A percentile compares a stretch with the other conserved stretches of the same genome.
phyloP scores from a whole-genome alignment of 2,888 invertebrate species.

The Melieria crassipennis region DNA sequence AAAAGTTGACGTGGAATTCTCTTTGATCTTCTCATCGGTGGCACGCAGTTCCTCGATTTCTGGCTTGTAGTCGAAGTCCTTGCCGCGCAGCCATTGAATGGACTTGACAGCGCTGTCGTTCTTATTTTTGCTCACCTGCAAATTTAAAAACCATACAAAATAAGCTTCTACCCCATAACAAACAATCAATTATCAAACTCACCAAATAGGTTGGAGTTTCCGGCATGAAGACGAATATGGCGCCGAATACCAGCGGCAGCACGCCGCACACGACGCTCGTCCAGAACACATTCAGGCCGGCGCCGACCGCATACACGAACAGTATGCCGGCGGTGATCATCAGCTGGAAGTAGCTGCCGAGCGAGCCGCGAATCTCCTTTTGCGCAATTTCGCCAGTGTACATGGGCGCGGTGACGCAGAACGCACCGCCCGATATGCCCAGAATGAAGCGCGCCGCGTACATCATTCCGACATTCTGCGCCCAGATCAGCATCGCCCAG shows the following conservation, averaged over 20 bases:
- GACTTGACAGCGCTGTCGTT: slow-evolving; percentile 75
- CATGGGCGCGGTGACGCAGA: slow-evolving; percentile 84
- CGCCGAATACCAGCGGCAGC: slow-evolving; percentile 74
- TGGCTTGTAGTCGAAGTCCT: slow-evolving; percentile 72
- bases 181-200: slow-evolving; percentile 38
- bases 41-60: slow-evolving; percentile 74
- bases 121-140: slow-evolving; percentile 68
- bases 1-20: slow-evolving; percentile 69
- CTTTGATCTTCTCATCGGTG: slow-evolving; percentile 67
- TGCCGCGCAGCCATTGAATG: slow-evolving; percentile 79
- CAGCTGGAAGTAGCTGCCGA: slow-evolving; percentile 89
- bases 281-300: slow-evolving; percentile 55
- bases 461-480: slow-evolving; percentile 70
- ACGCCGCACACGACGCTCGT: slow-evolving; percentile 59
- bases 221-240: slow-evolving; percentile 83
- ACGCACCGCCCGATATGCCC: slow-evolving; percentile 72
- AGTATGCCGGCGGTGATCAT: slow-evolving; percentile 87
- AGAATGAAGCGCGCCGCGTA: slow-evolving; percentile 61
- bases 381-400: slow-evolving; percentile 89
- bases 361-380: slow-evolving; percentile 81
- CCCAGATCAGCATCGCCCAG: slow-evolving; percentile 79
- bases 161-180: not conserved
- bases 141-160: not conserved
- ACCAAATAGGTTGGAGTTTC: slow-evolving; percentile 83
- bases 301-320: slow-evolving; percentile 75